These are phyloP conservation scores for Gymnarchus niloticus DNA, from an alignment of 2,113 vertebrate genomes.

Conservation along the genomic window DNA sequence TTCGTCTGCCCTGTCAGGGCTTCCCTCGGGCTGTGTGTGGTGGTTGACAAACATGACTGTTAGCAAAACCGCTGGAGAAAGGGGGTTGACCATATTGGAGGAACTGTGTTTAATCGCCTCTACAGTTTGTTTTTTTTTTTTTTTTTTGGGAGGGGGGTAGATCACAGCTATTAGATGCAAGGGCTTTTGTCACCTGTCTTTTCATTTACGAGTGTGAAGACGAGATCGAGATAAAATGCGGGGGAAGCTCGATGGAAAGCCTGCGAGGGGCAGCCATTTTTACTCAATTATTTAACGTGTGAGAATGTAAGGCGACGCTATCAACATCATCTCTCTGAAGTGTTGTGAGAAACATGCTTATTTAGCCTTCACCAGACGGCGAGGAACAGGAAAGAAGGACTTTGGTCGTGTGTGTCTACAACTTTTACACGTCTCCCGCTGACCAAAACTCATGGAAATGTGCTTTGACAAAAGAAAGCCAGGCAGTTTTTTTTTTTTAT, in stretches of 20 bases:
- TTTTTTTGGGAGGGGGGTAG: constrained; percentile 31
- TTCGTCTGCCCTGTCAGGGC: constrained; percentile 58
- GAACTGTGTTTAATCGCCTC: constrained; percentile 39
- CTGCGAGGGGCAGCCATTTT: constrained; percentile 56
- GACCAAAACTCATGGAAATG: constrained; percentile 37
- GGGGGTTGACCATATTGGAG: constrained; percentile 57
- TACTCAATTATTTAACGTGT: constrained; percentile 65
- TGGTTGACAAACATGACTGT: constrained; percentile 48
- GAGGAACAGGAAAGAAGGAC: constrained; percentile 54
- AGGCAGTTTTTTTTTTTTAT: constrained; percentile 37
- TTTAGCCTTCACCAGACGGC: constrained; percentile 59
- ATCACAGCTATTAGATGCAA: constrained; percentile 49
- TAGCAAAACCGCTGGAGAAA: constrained; percentile 52
- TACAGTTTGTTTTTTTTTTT: constrained; percentile 33
- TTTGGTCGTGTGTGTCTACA: constrained; percentile 36
- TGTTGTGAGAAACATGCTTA: constrained; percentile 54
- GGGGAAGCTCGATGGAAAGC: constrained; percentile 55
- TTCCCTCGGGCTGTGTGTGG: constrained; percentile 49
- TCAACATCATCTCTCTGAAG: constrained; percentile 54
- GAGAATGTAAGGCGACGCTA: constrained; percentile 50
- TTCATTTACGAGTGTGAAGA: constrained; percentile 20
- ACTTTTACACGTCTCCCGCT: constrained; percentile 36
- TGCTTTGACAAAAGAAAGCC: constrained; percentile 38
- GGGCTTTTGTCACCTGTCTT: constrained; percentile 46
- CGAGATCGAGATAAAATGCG: constrained; percentile 43